phyloP scores from a whole-genome alignment of 2,113 vertebrate species.

The Egretta garzetta region DNA sequence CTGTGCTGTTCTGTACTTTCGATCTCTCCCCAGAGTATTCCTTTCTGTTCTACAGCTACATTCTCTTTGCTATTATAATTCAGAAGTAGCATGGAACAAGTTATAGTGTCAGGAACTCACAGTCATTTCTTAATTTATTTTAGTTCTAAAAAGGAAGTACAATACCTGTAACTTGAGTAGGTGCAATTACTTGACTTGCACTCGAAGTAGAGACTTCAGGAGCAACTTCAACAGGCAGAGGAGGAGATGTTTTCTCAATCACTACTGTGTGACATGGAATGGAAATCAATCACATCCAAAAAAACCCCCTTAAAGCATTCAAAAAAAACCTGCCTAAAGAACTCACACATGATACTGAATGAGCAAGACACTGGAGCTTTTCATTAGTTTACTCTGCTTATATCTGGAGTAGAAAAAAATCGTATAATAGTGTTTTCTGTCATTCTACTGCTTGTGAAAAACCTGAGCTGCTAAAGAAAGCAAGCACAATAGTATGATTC shows the following conservation, averaged over 20 bases:
- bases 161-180: conserved; percentile 91
- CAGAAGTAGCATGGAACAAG: neutral
- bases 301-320: neutral
- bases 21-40: neutral
- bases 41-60: neutral
- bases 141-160: neutral
- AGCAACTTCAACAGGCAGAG: conserved; percentile 87
- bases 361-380: neutral
- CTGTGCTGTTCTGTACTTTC: neutral
- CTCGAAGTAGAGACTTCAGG: conserved; percentile 86
- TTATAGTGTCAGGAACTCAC: neutral
- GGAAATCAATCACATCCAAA: conserved; percentile 25
- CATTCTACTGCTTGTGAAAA: neutral
- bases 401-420: neutral
- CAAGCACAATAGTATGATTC: neutral
- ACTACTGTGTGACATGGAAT: conserved; percentile 79
- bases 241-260: conserved; percentile 90
- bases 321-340: neutral
- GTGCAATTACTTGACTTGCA: conserved; percentile 92
- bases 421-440: neutral
- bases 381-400: neutral
- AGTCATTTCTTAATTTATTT: neutral
- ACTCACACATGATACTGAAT: neutral
- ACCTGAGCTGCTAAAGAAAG: neutral
- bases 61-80: neutral